These are phyloP conservation scores for Campoletis raptor DNA, from an alignment of 2,888 invertebrate species.

Conservation along the genomic window DNA sequence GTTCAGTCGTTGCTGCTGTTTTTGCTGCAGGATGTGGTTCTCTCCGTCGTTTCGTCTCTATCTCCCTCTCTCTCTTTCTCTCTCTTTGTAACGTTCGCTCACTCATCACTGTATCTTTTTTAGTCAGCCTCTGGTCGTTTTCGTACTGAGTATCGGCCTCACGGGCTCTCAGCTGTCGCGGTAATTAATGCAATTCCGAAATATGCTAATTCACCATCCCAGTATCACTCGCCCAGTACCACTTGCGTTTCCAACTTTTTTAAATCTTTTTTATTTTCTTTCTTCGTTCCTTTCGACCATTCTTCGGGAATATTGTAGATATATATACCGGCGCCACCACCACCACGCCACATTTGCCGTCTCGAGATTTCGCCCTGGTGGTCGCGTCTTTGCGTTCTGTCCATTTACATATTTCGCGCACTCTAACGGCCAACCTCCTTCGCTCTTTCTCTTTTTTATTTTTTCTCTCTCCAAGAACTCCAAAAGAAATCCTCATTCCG, in stretches of 20 bases:
- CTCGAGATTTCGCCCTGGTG: slow-evolving; percentile 76
- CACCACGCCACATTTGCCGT: slow-evolving; percentile 74
- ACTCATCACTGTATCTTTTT: slow-evolving; percentile 34
- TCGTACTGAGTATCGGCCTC: slow-evolving; percentile 59
- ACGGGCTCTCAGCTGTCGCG: slow-evolving; percentile 62
- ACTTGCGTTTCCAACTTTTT: slow-evolving; percentile 34
- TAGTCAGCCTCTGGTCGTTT: slow-evolving; percentile 7
- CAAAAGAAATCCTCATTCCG: slow-evolving; percentile 60
- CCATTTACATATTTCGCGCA: slow-evolving; percentile 76
- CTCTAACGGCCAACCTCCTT: slow-evolving; percentile 63
- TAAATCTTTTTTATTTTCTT: slow-evolving; percentile 19
- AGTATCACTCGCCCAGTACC: slow-evolving; percentile 61
- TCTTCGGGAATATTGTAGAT: slow-evolving; percentile 50
- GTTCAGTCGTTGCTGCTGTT: slow-evolving; percentile 36
- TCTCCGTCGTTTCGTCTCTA: slow-evolving; percentile 28
- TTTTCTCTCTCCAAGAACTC: slow-evolving; percentile 42
- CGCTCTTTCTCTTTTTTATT: slow-evolving; percentile 5
- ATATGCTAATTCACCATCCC: slow-evolving; percentile 78
- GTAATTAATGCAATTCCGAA: slow-evolving; percentile 80
- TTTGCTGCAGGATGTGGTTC: slow-evolving; percentile 39
- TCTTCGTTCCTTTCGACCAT: slow-evolving; percentile 15
- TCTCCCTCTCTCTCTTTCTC: slow-evolving; percentile 9
- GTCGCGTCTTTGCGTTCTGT: slow-evolving; percentile 70
- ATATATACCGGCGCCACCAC: slow-evolving; percentile 62
- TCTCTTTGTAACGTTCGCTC: slow-evolving; percentile 20